Conservation (phyloP, 2,797 vertebrate genomes). For the Loris lydekkerianus region DNA sequence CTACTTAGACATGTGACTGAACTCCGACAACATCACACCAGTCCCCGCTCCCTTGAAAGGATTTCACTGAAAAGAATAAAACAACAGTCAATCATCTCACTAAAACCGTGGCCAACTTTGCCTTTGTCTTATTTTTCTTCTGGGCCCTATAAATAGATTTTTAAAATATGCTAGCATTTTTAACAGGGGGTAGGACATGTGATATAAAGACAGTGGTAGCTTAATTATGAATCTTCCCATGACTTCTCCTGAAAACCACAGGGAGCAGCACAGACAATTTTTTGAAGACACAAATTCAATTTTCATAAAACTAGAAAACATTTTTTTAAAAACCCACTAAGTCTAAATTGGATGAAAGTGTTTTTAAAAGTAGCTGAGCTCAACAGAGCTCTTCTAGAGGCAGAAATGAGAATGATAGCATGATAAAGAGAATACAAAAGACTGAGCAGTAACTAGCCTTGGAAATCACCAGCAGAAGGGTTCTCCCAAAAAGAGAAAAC, state of each 20-base stretch:
- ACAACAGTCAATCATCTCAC: not conserved
- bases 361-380: constrained; percentile 8
- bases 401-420: not conserved
- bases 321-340: not conserved
- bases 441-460: not conserved
- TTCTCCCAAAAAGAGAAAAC: not conserved
- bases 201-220: not conserved
- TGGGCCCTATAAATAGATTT: not conserved
- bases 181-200: not conserved
- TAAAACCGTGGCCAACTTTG: not conserved
- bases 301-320: constrained; percentile 2
- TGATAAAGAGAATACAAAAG: not conserved
- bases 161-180: not conserved
- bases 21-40: not conserved
- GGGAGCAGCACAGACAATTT: not conserved
- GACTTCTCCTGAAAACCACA: constrained; percentile 13
- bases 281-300: not conserved
- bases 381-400: not conserved
- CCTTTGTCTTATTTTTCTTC: constrained; percentile 26
- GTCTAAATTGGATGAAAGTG: not conserved
- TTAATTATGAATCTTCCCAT: constrained; percentile 28
- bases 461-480: not conserved
- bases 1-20: not conserved
- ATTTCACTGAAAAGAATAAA: not conserved
- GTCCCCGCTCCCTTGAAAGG: not conserved